Base-by-base conservation (phyloP, 2,113 vertebrate genomes). In the Tachuris rubrigastra region DNA sequence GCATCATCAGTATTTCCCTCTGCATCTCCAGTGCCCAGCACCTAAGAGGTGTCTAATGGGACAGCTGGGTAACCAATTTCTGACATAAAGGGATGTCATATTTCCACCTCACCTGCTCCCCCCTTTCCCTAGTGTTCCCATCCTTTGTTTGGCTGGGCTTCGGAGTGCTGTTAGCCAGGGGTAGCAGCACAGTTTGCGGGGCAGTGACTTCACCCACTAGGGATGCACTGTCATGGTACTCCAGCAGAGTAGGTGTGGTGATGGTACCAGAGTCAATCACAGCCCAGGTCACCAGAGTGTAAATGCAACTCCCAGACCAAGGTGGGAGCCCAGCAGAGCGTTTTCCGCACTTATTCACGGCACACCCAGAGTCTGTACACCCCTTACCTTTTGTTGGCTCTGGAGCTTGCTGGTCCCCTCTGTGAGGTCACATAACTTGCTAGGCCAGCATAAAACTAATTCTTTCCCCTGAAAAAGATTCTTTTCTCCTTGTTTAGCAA, bases 81-180 rank as follows among this genome's bases (percentile, higher is more conserved):
- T 90, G 41, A 12, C 10, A 50, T 39, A 39, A 85, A 5, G 3
- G 8, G 15, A n/a, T 80, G 39, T 22, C 28, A 37, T 0, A 0
- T 67, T 87, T 53, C 12, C 23, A 63, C 52, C 23, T 90, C 35
- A 25, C 11, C 12, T n/a, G 41, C 27, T 76, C 35, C 16, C 9
- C 9, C 18, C 12, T 50, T 77, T 85, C 9, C 39, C 30, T 39
- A 44, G 37, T 39, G 41, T 24, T 87, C 31, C 68, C 46, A 42
- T 8, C 19, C 14, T 2, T 66, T 49, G 10, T 3, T 2, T 4
- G 44, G 41, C 58, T 68, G 77, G 1, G 4, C 37, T 1, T 3
- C 44, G 28, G 52, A 47, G 9, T 41, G 58, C 24, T 8, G 35
- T 10, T 21, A 58, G 23, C 35, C 0, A 0, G 21, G 20, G 10